Evolutionary conservation across 2,113 vertebrate genomes (phyloP), one percentile per base, ranked within the genome.

Genomic region (Microtus pennsylvanicus): DNA sequence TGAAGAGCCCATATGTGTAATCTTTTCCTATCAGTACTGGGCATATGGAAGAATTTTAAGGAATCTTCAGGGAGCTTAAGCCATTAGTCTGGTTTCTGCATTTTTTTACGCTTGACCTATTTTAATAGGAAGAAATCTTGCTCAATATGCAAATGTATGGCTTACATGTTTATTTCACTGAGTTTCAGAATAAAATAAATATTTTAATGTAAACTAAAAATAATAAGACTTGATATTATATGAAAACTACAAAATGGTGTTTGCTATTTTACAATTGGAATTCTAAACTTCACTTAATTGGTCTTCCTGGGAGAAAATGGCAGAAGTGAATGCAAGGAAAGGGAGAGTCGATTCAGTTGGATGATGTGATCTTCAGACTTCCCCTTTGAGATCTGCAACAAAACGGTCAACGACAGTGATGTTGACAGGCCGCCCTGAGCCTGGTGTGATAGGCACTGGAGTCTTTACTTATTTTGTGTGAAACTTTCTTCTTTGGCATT

Each of bases 401-500:
- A 81, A 94, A 52, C 55, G 50, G 9, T 52, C 33, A 24, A 0
- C 26, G 52, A 50, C 8, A 50, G 10, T 45, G 30, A 67, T 28
- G 45, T 81, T 92, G 63, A 38, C 28, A 78, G 61, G 19, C 85
- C 75, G 17, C 86, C 75, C 8, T 26, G 33, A 88, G 33, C 24
- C 76, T 96, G 67, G 24, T 21, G 4, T 58, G 8, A 69, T 94
- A 87, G 74, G n/a, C 97, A 86, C 50, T 92, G 58, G 50, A 89
- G 33, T 28, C 63, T 28, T 97, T 97, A 97, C 85, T 92, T 86
- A 75, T 83, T 95, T 93, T 70, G 7, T 67, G 69, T 83, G 74
- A 89, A 87, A 96, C 78, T 93, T 97, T 94, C 91, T 95, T 81
- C 93, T 14, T 87, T 91, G 91, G 65, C n/a, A 11, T 92, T 98